Evolutionary conservation across 2,888 invertebrate genomes (phyloP), one percentile per base, ranked within the genome.

Genomic region (Palloptera scutellata): DNA sequence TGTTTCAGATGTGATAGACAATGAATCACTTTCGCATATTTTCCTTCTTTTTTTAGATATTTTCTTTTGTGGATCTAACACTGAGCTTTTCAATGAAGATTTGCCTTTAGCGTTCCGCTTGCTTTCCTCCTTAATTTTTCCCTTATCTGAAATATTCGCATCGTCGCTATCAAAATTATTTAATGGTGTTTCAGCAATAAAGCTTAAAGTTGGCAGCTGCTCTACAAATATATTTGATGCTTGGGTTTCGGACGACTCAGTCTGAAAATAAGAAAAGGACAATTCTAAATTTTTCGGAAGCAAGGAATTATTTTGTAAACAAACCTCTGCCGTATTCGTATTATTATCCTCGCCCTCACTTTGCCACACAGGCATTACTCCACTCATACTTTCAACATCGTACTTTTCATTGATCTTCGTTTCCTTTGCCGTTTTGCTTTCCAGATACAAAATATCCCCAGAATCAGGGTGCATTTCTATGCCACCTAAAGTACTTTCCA

Each of bases 401-500:
- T 19, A 11, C 59, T 15, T 20, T 20, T 13, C 12, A 62, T 43
- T 17, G n/a, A 1, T 13, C 30, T 11, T n/a, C 45, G 13, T 2
- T 55, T 59, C 20, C 59, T 62, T 17, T 41, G 61, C 1, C 1
- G 15, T 12, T 5, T 48, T 6, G 30, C 30, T 30, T 30, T 30
- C 30, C 6, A 30, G 30, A 30, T 30, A 30, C 30, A 30, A 30
- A 30, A 30, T 30, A 30, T 30, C 30, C 6, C 30, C 30, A 30
- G 30, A 30, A 4, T 30, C 30, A 30, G 30, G 30, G 2, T 30
- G 30, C 30, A 30, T 30, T 30, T 30, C 30, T 30, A 30, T 30
- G 2, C 30, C 70, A 11, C 63, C 67, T 53, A 71, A 61, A 40
- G 69, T 60, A 10, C 63, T 69, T 19, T 66, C 45, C 64, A 71